A percentile compares a stretch with the other conserved stretches of the same genome.
Conservation (phyloP, 2,113 vertebrate species). For the Centrocercus urophasianus region DNA sequence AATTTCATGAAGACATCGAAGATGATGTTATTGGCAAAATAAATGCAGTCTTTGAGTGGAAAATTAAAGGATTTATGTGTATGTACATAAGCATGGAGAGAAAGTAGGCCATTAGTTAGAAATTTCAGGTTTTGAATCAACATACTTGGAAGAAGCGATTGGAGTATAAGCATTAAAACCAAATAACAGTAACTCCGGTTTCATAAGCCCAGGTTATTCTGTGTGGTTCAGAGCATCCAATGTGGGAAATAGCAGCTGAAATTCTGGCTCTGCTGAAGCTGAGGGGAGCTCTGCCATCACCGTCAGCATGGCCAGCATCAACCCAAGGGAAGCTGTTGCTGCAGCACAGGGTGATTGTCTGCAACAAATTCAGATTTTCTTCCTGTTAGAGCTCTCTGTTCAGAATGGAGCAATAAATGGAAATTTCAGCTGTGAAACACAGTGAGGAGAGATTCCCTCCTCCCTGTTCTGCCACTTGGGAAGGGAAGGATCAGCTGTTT, state of each 20-base stretch:
- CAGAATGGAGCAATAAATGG: background rate
- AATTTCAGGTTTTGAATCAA: constrained; percentile 15
- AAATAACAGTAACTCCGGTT: constrained; percentile 4
- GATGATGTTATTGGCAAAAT: background rate
- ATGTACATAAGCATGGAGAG: background rate
- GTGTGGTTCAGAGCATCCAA: background rate
- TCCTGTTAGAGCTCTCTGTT: background rate
- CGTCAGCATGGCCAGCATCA: background rate
- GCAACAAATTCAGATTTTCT: background rate
- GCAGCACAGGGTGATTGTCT: background rate
- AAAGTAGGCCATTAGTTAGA: constrained; percentile 21
- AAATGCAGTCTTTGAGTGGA: background rate
- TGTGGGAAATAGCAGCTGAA: background rate
- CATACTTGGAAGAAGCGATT: background rate
- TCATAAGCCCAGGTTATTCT: background rate
- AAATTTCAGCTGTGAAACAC: background rate
- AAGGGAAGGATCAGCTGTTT: background rate
- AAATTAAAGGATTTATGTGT: constrained; percentile 16
- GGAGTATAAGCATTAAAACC: constrained; percentile 17
- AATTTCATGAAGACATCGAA: background rate
- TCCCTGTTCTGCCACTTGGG: background rate
- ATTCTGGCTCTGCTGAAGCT: background rate
- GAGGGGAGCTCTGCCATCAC: background rate
- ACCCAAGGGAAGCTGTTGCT: background rate
- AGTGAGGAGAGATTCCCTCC: background rate